Evolutionary conservation across 1,140 invertebrate species (phyloP).

Genomic region (Trichoplusia ni): DNA sequence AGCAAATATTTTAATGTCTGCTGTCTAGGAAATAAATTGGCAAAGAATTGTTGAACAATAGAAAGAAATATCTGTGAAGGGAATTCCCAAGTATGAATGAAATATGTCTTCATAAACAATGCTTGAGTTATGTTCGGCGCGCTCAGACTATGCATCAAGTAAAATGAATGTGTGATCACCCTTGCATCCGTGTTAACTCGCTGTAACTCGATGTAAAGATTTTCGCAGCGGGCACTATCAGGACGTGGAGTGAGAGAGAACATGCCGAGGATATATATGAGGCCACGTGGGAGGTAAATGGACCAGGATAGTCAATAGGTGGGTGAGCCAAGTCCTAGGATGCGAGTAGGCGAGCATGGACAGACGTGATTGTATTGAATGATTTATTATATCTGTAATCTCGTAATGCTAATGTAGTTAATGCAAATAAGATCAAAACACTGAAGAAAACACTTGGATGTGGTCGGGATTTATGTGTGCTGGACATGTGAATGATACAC

Average conservation of each 20-base stretch:
- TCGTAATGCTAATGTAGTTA: conserved; percentile 45
- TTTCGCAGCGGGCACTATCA: conserved; percentile 2
- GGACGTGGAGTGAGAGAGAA: neutral
- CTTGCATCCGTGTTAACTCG: conserved; percentile 1
- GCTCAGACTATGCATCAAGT: conserved; percentile 23
- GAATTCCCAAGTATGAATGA: conserved; percentile 30
- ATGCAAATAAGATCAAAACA: conserved; percentile 31
- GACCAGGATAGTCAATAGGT: conserved; percentile 31
- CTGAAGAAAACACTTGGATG: conserved; percentile 5
- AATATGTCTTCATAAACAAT: conserved; percentile 27
- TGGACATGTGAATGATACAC: neutral
- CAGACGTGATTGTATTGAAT: conserved; percentile 31
- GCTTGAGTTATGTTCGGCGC: conserved; percentile 15
- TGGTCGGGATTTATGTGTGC: neutral
- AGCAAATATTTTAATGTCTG: neutral
- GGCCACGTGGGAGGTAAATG: conserved; percentile 39
- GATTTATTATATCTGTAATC: conserved; percentile 48
- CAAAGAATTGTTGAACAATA: conserved; percentile 20
- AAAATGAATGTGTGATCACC: conserved; percentile 31
- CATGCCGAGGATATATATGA: conserved; percentile 9
- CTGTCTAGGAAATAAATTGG: conserved; percentile 14
- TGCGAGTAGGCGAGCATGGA: conserved; percentile 40
- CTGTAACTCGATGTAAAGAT: conserved; percentile 21
- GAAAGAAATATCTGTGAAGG: conserved; percentile 18
- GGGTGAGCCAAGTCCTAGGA: conserved; percentile 36